A percentile compares a stretch with the other conserved stretches of the same genome.
Conservation (phyloP, 2,888 invertebrate genomes). For the Catotricha subobsoleta region DNA sequence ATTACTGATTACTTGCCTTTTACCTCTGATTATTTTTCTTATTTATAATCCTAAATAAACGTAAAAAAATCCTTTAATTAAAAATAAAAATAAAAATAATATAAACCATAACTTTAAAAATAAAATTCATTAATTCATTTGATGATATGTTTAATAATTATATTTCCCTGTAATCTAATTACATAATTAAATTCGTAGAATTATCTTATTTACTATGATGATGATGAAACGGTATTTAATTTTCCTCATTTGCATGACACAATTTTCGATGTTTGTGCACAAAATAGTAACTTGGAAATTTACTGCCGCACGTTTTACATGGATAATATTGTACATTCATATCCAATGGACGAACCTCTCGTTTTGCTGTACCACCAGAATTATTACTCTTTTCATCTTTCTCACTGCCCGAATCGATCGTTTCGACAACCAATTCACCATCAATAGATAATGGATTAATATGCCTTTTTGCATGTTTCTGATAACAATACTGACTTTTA, state of each 20-base stretch:
- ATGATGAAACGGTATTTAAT: too few species aligned
- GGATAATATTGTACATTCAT: conserved; percentile 82
- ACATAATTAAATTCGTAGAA: too few species aligned
- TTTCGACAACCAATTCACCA: conserved; percentile 3
- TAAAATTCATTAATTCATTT: too few species aligned
- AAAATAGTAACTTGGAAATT: conserved; percentile 86
- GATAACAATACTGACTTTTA: conserved; percentile 70
- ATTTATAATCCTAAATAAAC: too few species aligned
- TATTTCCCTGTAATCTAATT: too few species aligned
- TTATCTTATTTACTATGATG: too few species aligned
- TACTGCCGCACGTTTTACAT: conserved; percentile 80
- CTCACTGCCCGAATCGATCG: conserved; percentile 6
- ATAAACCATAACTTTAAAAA: too few species aligned
- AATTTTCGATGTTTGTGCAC: conserved; percentile 79
- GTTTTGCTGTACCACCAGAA: conserved; percentile 19
- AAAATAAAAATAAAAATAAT: too few species aligned
- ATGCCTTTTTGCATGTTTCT: conserved; percentile 56
- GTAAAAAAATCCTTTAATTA: too few species aligned
- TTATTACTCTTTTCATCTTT: conserved; percentile 2
- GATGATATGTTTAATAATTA: too few species aligned
- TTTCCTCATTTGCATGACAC: conserved; percentile 46
- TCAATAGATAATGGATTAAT: conserved; percentile 39
- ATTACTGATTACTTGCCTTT: too few species aligned
- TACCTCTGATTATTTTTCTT: too few species aligned
- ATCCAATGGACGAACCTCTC: conserved; percentile 47